phyloP scores from a whole-genome alignment of 2,113 vertebrate species.

The Fregata magnificens region DNA sequence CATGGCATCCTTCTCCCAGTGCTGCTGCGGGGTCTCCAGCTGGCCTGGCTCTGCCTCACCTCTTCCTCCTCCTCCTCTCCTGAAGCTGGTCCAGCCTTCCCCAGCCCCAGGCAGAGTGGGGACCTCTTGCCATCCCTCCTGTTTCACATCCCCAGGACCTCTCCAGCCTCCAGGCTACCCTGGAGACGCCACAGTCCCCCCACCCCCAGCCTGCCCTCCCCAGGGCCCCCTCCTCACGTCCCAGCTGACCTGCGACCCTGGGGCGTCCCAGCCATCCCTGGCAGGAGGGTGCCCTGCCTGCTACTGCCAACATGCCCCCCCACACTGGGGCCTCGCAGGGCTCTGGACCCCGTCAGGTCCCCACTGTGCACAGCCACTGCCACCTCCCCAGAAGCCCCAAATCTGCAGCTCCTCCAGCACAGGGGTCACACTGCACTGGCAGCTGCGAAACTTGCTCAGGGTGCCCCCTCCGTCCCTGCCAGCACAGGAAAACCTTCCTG shows the following conservation, averaged over 20 bases:
- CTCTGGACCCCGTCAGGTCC: background rate
- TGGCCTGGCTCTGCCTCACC: background rate
- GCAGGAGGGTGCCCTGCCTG: background rate
- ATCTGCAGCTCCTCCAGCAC: background rate
- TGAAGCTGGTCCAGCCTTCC: background rate
- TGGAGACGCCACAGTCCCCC: background rate
- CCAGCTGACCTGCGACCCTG: background rate
- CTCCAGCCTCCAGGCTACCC: background rate
- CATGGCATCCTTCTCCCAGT: background rate
- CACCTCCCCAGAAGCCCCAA: background rate
- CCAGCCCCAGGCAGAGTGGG: background rate
- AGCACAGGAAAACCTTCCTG: background rate
- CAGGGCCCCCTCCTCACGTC: background rate
- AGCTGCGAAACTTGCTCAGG: background rate
- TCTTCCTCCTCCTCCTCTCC: background rate
- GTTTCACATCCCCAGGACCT: background rate
- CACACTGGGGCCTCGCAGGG: background rate
- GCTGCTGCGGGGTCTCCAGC: background rate
- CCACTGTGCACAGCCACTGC: background rate
- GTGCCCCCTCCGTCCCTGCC: background rate
- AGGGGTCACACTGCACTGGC: background rate
- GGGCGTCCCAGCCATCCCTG: background rate
- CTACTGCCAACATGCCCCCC: too few relatives aligned
- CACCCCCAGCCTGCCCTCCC: rapidly evolving
- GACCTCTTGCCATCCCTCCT: background rate